phyloP scores from a whole-genome alignment of 1,140 invertebrate genomes.

The Caenorhabditis latens region DNA sequence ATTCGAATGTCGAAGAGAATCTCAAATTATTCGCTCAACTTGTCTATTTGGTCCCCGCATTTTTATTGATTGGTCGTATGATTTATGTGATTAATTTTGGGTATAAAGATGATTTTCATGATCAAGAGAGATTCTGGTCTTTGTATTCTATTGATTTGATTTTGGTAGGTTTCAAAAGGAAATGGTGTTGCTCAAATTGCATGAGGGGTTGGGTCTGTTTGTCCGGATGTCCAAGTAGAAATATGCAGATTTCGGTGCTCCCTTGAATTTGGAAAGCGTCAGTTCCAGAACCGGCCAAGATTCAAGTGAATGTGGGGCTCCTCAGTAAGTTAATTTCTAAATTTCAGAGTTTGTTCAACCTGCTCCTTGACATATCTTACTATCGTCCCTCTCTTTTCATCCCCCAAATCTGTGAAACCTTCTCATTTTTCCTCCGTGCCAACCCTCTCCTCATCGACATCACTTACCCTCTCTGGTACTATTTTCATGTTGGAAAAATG shows the following conservation, averaged over 20 bases:
- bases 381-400: not conserved
- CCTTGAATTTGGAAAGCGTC: too few species aligned
- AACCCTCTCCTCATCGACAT: not conserved
- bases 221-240: too few species aligned
- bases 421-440: slow-evolving; percentile 29
- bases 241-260: too few species aligned
- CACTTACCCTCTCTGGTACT: not conserved
- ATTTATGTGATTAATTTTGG: not conserved
- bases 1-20: not conserved
- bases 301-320: not conserved
- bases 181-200: too few species aligned
- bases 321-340: not conserved
- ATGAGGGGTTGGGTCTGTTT: too few species aligned
- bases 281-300: too few species aligned
- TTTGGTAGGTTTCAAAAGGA: not conserved
- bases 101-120: slow-evolving; percentile 1
- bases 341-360: not conserved
- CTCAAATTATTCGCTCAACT: not conserved
- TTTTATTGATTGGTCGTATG: not conserved
- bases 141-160: not conserved
- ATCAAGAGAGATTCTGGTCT: not conserved
- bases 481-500: slow-evolving; percentile 16
- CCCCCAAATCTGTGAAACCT: slow-evolving; percentile 10
- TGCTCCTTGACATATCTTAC: slow-evolving; percentile 4
- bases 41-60: not conserved